Conservation (phyloP, 2,797 vertebrate species). For the Lophius americanus region DNA sequence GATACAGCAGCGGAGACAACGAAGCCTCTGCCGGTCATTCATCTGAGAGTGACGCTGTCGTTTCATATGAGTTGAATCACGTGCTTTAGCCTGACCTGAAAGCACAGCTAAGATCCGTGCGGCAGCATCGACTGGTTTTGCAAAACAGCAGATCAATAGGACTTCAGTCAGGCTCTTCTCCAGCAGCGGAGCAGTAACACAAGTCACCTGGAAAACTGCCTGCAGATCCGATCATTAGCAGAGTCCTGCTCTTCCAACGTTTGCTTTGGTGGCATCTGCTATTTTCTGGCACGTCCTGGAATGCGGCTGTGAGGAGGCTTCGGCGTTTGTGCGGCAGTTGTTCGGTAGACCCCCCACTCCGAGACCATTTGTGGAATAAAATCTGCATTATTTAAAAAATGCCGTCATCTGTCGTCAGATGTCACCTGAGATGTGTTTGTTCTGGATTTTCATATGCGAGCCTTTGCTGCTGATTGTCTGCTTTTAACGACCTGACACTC, state of each 20-base stretch:
- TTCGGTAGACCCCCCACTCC: slow-evolving; percentile 12
- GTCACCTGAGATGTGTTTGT: no score
- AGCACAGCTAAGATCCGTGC: slow-evolving; percentile 41
- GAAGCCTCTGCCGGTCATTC: slow-evolving; percentile 28
- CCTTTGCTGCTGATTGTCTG: no score
- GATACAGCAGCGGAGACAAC: slow-evolving; percentile 1
- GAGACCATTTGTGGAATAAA: slow-evolving; percentile 17
- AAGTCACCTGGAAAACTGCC: slow-evolving; percentile 72
- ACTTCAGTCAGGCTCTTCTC: slow-evolving; percentile 65
- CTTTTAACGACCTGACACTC: no score
- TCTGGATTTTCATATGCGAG: neutral
- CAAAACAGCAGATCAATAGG: slow-evolving; percentile 65
- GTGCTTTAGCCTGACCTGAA: slow-evolving; percentile 50
- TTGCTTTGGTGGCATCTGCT: slow-evolving; percentile 76
- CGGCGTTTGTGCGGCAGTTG: slow-evolving; percentile 42
- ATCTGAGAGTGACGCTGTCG: slow-evolving; percentile 22
- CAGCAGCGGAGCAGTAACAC: slow-evolving; percentile 53
- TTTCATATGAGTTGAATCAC: slow-evolving; percentile 44
- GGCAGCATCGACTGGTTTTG: slow-evolving; percentile 47
- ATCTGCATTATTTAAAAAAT: no score
- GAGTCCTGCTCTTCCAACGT: slow-evolving; percentile 66
- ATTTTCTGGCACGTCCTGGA: slow-evolving; percentile 53
- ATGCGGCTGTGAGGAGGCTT: slow-evolving; percentile 56
- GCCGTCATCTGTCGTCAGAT: no score
- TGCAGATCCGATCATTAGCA: slow-evolving; percentile 64